Percentiles rank a stretch among this genome's conserved stretches.
These are phyloP conservation scores for Nowickia ferox DNA, from an alignment of 2,888 invertebrate genomes.

Conservation along the genomic window DNA sequence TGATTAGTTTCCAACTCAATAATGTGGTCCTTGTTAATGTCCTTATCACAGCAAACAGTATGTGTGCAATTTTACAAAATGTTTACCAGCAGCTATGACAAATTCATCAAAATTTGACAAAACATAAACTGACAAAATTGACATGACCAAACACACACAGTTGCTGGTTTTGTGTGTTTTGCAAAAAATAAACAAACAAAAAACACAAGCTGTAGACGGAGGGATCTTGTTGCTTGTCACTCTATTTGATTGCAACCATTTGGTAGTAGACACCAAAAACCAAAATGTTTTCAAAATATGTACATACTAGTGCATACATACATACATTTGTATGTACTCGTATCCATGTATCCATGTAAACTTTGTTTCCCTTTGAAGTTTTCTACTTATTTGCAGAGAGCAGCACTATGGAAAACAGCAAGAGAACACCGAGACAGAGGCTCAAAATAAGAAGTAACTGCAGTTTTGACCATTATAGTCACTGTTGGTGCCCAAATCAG, in stretches of 20 bases:
- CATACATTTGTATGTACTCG: too few relatives aligned
- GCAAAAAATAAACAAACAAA: slow-evolving; percentile 11
- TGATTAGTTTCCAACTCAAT: slow-evolving; percentile 57
- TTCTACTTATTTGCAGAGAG: slow-evolving; percentile 1
- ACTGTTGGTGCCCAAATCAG: slow-evolving; percentile 64
- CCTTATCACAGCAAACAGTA: slow-evolving; percentile 58
- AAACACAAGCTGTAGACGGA: slow-evolving; percentile 11
- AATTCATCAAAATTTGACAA: slow-evolving; percentile 58
- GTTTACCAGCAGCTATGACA: slow-evolving; percentile 57
- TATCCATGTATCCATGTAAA: background rate
- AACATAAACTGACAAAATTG: slow-evolving; percentile 2
- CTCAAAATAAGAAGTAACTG: slow-evolving; percentile 48
- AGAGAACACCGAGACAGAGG: slow-evolving; percentile 4
- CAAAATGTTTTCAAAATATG: slow-evolving; percentile 72
- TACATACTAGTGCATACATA: too few relatives aligned
- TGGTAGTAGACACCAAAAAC: slow-evolving; percentile 72
- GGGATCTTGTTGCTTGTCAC: slow-evolving; percentile 12
- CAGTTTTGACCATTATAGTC: slow-evolving; percentile 67
- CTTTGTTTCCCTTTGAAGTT: slow-evolving; percentile 23
- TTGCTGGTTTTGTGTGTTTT: slow-evolving; percentile 57
- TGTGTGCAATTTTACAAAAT: background rate
- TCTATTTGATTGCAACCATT: slow-evolving; percentile 64
- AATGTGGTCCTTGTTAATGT: slow-evolving; percentile 63
- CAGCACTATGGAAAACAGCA: background rate
- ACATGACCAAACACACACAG: slow-evolving; percentile 56